These are phyloP conservation scores for Danaus chrysippus DNA, from an alignment of 2,888 invertebrate genomes.

Conservation along the genomic window DNA sequence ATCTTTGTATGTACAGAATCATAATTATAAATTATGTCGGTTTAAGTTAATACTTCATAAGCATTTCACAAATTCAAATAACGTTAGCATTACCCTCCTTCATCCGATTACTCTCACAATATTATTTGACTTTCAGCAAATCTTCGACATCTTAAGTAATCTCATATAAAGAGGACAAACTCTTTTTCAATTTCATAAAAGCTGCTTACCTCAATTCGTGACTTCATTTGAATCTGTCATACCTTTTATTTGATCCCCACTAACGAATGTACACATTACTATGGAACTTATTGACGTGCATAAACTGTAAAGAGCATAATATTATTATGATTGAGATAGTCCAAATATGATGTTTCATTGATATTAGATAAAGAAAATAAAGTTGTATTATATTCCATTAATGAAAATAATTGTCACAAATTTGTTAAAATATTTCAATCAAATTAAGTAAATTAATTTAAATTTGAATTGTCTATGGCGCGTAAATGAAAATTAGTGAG, in stretches of 20 bases:
- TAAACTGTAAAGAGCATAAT: too few relatives aligned
- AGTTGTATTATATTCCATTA: background rate
- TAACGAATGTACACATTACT: background rate
- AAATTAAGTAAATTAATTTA: background rate
- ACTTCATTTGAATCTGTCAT: background rate
- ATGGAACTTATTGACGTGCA: too few relatives aligned
- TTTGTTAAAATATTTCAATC: background rate
- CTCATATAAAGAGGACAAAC: conserved; percentile 23
- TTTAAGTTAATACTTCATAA: background rate
- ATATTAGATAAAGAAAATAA: too few relatives aligned
- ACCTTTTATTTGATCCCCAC: background rate
- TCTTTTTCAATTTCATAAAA: conserved; percentile 23
- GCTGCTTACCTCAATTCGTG: conserved; percentile 23
- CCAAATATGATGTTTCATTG: too few relatives aligned
- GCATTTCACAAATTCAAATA: conserved; percentile 2
- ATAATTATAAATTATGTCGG: background rate
- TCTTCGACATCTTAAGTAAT: conserved; percentile 14
- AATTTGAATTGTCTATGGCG: conserved; percentile 10
- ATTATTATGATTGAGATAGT: too few relatives aligned
- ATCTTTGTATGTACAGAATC: background rate
- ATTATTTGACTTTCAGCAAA: conserved; percentile 9
- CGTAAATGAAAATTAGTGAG: conserved; percentile 18
- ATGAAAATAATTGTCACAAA: background rate
- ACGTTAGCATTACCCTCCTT: background rate
- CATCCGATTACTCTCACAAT: conserved; percentile 3